Evolutionary conservation across 1,140 invertebrate genomes (phyloP).

Genomic region (Papilio dardanus): DNA sequence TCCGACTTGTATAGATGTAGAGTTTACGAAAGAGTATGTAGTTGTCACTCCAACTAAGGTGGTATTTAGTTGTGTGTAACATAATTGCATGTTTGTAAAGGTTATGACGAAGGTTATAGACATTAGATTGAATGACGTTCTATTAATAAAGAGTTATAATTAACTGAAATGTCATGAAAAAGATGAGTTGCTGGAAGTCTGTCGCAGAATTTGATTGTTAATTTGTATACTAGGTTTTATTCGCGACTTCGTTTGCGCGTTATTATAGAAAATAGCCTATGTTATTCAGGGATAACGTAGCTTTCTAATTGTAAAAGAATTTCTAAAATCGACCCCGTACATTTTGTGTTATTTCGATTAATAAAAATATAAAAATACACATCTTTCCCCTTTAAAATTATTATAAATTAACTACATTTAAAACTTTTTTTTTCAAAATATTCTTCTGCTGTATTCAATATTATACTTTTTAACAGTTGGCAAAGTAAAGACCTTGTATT

Average conservation of each 20-base stretch:
- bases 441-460: background rate
- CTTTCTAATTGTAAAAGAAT: no score
- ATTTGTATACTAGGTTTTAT: no score
- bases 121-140: conserved; percentile 14
- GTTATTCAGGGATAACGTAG: no score
- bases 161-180: conserved; percentile 26
- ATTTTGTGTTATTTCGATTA: no score
- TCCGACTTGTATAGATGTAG: conserved; percentile 21
- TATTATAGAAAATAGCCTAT: no score
- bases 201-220: background rate
- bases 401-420: no score
- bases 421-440: no score
- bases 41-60: conserved; percentile 55
- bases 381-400: no score
- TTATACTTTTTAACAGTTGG: background rate
- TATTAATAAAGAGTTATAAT: conserved; percentile 13
- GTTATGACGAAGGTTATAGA: conserved; percentile 47
- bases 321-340: no score
- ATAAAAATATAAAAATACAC: no score
- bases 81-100: conserved; percentile 55
- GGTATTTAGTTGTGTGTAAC: conserved; percentile 58
- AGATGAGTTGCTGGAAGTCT: background rate
- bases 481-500: background rate
- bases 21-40: conserved; percentile 43
- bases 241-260: no score